Evolutionary conservation across 2,888 invertebrate species (phyloP).

Genomic region (Muschampia plurimacula): DNA sequence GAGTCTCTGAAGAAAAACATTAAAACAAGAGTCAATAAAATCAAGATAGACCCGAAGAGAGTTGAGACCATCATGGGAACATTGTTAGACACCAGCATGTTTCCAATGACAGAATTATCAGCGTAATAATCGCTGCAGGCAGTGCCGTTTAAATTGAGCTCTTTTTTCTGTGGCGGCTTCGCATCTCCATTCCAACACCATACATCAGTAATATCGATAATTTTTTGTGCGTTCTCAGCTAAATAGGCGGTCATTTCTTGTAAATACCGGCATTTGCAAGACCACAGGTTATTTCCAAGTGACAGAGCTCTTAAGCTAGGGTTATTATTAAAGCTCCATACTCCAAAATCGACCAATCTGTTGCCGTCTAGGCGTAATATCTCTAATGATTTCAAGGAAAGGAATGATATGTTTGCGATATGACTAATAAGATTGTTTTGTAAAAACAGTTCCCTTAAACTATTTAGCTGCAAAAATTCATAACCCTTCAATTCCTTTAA

Average conservation of each 20-base stretch:
- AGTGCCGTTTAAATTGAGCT: conserved; percentile 93
- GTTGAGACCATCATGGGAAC: conserved; percentile 93
- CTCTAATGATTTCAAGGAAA: conserved; percentile 91
- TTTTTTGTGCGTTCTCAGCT: conserved; percentile 92
- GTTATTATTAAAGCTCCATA: conserved; percentile 91
- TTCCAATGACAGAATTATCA: conserved; percentile 93
- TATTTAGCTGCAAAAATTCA: conserved; percentile 93
- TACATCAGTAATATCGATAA: conserved; percentile 91
- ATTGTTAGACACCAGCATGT: conserved; percentile 93
- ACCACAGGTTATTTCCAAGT: conserved; percentile 94
- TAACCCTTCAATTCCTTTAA: conserved; percentile 92
- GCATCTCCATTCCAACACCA: conserved; percentile 93
- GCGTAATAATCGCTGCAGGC: conserved; percentile 95
- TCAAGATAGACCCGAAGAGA: conserved; percentile 90
- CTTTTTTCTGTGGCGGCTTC: conserved; percentile 90
- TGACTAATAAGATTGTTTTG: conserved; percentile 93
- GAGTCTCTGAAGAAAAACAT: conserved; percentile 95
- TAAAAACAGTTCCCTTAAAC: conserved; percentile 92
- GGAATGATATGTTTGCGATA: conserved; percentile 93
- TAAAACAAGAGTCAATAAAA: conserved; percentile 91
- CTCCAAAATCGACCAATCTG: conserved; percentile 91
- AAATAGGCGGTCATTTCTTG: conserved; percentile 94
- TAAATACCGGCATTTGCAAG: conserved; percentile 95
- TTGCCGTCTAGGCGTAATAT: conserved; percentile 94
- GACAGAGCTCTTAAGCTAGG: conserved; percentile 90